These are phyloP conservation scores for Tinamus major DNA, from an alignment of 2,797 vertebrate species.

Conservation along the genomic window DNA sequence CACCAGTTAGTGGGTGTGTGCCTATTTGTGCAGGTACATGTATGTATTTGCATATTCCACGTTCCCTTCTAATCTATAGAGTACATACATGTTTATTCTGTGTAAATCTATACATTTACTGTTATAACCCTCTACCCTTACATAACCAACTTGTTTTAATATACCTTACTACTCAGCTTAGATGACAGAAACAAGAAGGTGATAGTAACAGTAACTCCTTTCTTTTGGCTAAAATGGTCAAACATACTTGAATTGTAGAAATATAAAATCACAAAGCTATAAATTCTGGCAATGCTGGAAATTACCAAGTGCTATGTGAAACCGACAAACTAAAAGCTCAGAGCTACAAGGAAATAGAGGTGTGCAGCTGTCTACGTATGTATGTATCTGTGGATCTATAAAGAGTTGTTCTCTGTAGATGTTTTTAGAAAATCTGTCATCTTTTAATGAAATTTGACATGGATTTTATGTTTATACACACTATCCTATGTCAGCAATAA, in stretches of 20 bases:
- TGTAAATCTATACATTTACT: background rate
- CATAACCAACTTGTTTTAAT: background rate
- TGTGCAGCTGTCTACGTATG: fast-evolving
- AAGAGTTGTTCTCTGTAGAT: background rate
- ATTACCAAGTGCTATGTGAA: background rate
- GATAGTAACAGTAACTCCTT: background rate
- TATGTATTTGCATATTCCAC: background rate
- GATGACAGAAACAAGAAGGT: background rate
- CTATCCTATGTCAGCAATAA: background rate
- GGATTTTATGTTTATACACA: background rate
- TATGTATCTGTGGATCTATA: background rate
- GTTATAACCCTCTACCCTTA: background rate
- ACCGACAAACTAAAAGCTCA: background rate
- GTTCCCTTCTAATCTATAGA: background rate
- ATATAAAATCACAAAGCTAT: background rate
- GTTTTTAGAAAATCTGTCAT: background rate
- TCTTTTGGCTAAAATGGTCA: background rate
- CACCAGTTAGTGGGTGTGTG: no score
- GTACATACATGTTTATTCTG: background rate
- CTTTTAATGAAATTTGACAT: background rate
- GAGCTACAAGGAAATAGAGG: background rate
- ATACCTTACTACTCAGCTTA: background rate
- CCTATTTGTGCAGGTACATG: background rate
- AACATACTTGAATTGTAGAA: background rate
- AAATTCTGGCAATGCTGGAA: background rate